A percentile compares a stretch with the other conserved stretches of the same genome.
phyloP scores from a whole-genome alignment of 2,888 invertebrate species.

The Erannis defoliaria region DNA sequence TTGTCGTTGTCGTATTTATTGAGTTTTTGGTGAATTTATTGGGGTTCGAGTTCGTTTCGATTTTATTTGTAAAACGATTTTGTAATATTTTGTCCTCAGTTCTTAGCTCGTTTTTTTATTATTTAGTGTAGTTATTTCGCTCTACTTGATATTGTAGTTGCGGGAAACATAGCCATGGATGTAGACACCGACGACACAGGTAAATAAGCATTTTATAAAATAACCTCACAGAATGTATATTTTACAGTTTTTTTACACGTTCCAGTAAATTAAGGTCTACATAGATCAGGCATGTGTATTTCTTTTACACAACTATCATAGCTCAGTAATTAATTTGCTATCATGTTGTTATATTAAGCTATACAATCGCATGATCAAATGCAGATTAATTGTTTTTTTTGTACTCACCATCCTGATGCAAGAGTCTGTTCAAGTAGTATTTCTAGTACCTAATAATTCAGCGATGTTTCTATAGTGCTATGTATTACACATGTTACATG shows the following conservation, averaged over 20 bases:
- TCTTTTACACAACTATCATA: background rate
- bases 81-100: no score
- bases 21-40: no score
- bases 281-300: background rate
- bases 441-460: no score
- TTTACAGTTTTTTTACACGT: background rate
- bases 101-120: background rate
- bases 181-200: slow-evolving; percentile 79
- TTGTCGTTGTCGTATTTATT: no score
- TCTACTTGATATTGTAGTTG: background rate
- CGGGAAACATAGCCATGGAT: slow-evolving; percentile 61
- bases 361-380: no score
- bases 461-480: no score
- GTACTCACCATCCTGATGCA: no score
- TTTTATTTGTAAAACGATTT: no score
- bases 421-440: no score
- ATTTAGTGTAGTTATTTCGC: background rate
- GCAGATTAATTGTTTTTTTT: no score
- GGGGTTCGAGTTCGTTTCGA: no score
- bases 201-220: slow-evolving; percentile 49
- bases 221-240: slow-evolving; percentile 55
- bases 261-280: background rate
- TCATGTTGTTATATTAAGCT: background rate
- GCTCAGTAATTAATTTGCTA: background rate
- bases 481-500: no score